Conservation (phyloP, 2,888 invertebrate genomes). For the Harpagoxenus sublaevis region DNA sequence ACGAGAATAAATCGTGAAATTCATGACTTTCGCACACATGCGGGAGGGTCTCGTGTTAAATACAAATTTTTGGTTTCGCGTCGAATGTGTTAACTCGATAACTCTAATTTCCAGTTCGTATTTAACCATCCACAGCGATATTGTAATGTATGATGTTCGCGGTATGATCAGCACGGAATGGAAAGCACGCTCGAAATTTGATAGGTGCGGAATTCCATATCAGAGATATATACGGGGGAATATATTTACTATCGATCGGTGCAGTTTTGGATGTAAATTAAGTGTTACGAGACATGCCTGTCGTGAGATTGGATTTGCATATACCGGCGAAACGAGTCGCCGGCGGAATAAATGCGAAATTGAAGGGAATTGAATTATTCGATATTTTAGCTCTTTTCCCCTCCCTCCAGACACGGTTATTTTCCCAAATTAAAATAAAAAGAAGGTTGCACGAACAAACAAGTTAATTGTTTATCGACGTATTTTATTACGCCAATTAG, state of each 20-base stretch:
- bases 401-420: not conserved
- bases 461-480: constrained; percentile 33
- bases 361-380: constrained; percentile 40
- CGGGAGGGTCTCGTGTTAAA: not conserved
- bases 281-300: constrained; percentile 31
- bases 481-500: constrained; percentile 26
- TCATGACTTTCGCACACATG: not conserved
- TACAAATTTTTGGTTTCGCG: constrained; percentile 14
- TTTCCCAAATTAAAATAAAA: constrained; percentile 15
- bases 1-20: not conserved
- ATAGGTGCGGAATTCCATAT: constrained; percentile 43
- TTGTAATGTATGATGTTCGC: constrained; percentile 40
- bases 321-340: not conserved
- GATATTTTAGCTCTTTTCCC: not conserved
- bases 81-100: constrained; percentile 29
- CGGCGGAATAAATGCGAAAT: constrained; percentile 40
- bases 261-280: constrained; percentile 45
- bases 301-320: constrained; percentile 36
- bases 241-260: constrained; percentile 40
- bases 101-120: constrained; percentile 42
- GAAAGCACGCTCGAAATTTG: constrained; percentile 48
- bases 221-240: not conserved
- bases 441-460: not conserved
- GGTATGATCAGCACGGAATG: constrained; percentile 43
- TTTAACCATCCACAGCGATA: constrained; percentile 31